Base-by-base conservation (phyloP, 2,888 invertebrate species). In the Cerceris ruficornis region DNA sequence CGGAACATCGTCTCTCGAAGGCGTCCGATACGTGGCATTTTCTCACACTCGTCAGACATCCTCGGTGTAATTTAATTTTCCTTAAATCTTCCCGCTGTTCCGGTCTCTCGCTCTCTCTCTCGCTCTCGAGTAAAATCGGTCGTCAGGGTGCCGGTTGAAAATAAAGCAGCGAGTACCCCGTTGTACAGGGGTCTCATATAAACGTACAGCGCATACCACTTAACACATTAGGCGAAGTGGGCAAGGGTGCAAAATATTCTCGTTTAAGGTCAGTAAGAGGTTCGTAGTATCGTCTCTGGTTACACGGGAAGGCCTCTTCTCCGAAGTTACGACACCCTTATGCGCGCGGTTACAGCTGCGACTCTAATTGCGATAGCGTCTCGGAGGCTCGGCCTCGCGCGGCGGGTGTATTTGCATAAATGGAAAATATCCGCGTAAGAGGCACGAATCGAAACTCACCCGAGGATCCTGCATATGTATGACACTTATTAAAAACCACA, bases 361-460 rank as follows among this genome's bases (percentile, higher is more conserved):
- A 86, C 86, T 88, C 85, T 87, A 89, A 88, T 89, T 90, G 89
- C 88, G 87, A 89, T 87, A 88, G 86, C 86, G 86, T 75, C 83
- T 64, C 60, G 46, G 15, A 49, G 69, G 50, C 58, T 76, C 62
- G 75, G 75, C 77, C 81, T 77, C 82, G 82, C 82, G 82, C 73
- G 76, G 72, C 74, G 73, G 70, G 81, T 81, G 86, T 81, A 90
- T 89, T 90, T 90, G 87, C 90, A 90, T 89, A 87, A 88, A 85
- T 75, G 88, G 82, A 77, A 82, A 80, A 82, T 83, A 77, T 83
- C 64, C 57, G 67, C 59, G 74, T 42, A 61, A 58, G 65, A 62
- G 65, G 60, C 42, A 78, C 61, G 59, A 72, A 82, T 74, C 75
- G 71, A 77, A 75, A 59, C 50, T 46, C 43, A 41, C 60, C 17